A percentile compares a stretch with the other conserved stretches of the same genome.
Evolutionary conservation across 2,888 invertebrate species (phyloP).

Genomic region (Aphodius granarius): DNA sequence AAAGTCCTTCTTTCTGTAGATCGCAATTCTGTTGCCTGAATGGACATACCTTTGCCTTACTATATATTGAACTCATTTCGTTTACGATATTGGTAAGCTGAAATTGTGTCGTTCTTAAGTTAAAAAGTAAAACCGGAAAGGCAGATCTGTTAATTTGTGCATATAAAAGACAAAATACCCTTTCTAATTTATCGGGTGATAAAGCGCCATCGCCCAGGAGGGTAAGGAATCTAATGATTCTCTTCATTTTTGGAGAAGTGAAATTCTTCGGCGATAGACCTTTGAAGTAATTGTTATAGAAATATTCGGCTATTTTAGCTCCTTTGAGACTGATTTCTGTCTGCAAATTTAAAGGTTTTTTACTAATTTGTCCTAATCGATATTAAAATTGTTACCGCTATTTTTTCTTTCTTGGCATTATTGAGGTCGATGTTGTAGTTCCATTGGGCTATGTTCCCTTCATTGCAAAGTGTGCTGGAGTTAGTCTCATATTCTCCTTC

Average conservation of each 20-base stretch:
- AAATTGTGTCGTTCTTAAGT: slow-evolving; percentile 5
- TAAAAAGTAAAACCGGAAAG: too few species aligned
- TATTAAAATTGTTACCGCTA: background rate
- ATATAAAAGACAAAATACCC: background rate
- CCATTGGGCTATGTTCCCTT: background rate
- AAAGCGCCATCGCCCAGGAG: background rate
- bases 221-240: background rate
- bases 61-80: slow-evolving; percentile 48
- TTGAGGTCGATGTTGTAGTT: background rate
- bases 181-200: background rate
- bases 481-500: background rate
- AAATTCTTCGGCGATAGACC: background rate
- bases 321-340: background rate
- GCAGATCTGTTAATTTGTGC: background rate
- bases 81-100: slow-evolving; percentile 36
- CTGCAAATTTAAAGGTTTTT: background rate
- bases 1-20: slow-evolving; percentile 41
- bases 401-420: background rate
- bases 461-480: background rate
- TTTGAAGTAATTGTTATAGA: background rate
- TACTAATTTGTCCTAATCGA: background rate
- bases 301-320: background rate
- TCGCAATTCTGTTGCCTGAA: slow-evolving; percentile 48
- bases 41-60: slow-evolving; percentile 54
- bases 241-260: background rate